Evolutionary conservation across 2,888 invertebrate genomes (phyloP), one percentile per base, ranked within the genome.

Genomic region (Cryptosula pallasiana): DNA sequence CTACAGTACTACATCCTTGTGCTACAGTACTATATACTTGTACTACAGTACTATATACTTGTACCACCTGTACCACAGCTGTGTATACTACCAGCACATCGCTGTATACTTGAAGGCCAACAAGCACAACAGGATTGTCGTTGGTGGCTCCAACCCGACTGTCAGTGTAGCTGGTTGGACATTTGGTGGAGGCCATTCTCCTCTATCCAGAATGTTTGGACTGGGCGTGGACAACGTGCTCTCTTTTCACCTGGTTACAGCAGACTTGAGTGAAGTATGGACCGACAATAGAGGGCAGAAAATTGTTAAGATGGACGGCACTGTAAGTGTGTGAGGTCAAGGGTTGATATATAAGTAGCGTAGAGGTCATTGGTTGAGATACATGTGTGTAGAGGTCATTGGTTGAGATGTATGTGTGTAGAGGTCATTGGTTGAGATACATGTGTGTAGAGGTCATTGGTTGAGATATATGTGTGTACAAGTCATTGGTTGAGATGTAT

Each of bases 221-320:
- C 74, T 78, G 16, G 77, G 78, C 1, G 77, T 77, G 1, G 79
- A 79, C 72, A 77, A 78, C 54, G 70, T 78, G 0, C 70, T 79
- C 1, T 75, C 76, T 71, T 71, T 77, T 25, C 75, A 77, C 71
- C 74, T 79, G 71, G 74, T 77, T 0, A 71, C 71, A 13, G 57
- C 73, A 0, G 69, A 76, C 36, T 75, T 75, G 5, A 69, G 35
- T 29, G 73, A 74, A 13, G 58, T 74, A 0, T 35, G 35, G 35
- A 25, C 70, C n/a, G 35, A 23, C n/a, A 36, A 23, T 9, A 70
- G n/a, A 35, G 70, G 70, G 2, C 20, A 9, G 35, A 35, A 36
- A 13, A 35, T 58, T n/a, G 71, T 71, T 13, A 63, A 57, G 23
- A 54, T 36, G 13, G 34, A 63, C n/a, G 36, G 35, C 1, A 73